Evolutionary conservation across 2,888 invertebrate genomes (phyloP), one percentile per base, ranked within the genome.

Genomic region (Ormyrus pomaceus): DNA sequence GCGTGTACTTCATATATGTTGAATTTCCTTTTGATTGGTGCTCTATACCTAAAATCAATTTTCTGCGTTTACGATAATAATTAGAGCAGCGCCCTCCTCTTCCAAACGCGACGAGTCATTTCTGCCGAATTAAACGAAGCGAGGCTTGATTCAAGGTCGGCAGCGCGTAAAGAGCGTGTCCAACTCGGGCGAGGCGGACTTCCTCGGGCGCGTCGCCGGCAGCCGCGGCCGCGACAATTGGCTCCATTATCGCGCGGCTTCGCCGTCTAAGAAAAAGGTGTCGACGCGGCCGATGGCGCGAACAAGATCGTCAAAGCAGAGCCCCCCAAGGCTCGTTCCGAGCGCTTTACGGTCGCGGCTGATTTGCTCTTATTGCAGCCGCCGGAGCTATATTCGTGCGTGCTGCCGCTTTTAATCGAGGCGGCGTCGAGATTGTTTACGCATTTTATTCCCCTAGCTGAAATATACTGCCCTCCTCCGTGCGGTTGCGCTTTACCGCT

Each of bases 251-350:
- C 62, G 58, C 48, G 64, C 19, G 68, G 2, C 69, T 68, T 61
- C 62, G 62, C 59, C 50, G 56, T 70, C 62, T 51, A 69, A 34
- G 34, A 34, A 34, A 34, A 58, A 81, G 83, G 83, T 81, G 84
- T 78, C 81, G 86, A 86, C 87, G 85, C 74, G 82, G 83, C 83
- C 83, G 82, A 87, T 86, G 86, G 86, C 79, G 87, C 84, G 87
- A 88, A 88, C 88, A 88, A 86, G 86, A 87, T 87, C 86, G 86
- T 87, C 88, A 87, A 88, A 88, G 87, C 74, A 68, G 34, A 34
- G 74, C 69, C 59, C 69, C 56, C 9, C 46, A 19, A 58, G 59
- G 48, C 77, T 64, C 77, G 13, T 71, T 81, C 19, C 34, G 3
- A 73, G 80, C 73, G 71, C 74, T 84, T 84, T 82, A 82, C 82